Evolutionary conservation across 2,888 invertebrate species (phyloP), one percentile per base, ranked within the genome.

Genomic region (Eupsilia transversa): DNA sequence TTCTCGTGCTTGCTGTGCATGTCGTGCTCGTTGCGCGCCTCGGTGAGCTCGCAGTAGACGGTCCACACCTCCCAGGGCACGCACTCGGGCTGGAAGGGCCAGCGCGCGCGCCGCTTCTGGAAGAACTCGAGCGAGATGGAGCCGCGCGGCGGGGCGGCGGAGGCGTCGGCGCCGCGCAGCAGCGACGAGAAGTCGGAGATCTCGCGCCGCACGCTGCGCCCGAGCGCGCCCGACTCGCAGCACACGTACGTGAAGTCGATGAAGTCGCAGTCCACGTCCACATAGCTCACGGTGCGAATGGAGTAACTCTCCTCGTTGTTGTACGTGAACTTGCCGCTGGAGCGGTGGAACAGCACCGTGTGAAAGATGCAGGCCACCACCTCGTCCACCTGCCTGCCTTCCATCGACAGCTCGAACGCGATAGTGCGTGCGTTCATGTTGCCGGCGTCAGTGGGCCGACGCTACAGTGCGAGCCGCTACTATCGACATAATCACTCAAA

Each of bases 31-130:
- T 97, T 98, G 80, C 98, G 97, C 69, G 99, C 97, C 88, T 98
- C 98, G 41, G 99, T 98, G 56, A 99, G 97, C 92, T 99, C 98
- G 85, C 99, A 97, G 88, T 98, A 98, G 10, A 99, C 97, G 52
- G 99, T 99, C 99, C 99, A 99, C 73, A 99, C 98, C 94, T 99
- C 99, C 99, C 99, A 99, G 0, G 99, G 99, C 90, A 99, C 98
- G 91, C 98, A 98, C 92, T 99, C 99, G 12, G 98, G 97, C 84
- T 98, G 97, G 93, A 99, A 98, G 43, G 98, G 97, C 99, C 99
- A 99, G 71, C 98, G 97, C 72, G 97, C 98, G 89, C 98, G 98
- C 88, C 98, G 98, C 94, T 98, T 98, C 94, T 99, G 99, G 96
- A 98, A 99, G 96, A 99, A 99, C 94, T 99, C 99, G 85, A 99